Conservation (phyloP, 2,797 vertebrate species). For the Acrossocheilus wenchowensis region DNA sequence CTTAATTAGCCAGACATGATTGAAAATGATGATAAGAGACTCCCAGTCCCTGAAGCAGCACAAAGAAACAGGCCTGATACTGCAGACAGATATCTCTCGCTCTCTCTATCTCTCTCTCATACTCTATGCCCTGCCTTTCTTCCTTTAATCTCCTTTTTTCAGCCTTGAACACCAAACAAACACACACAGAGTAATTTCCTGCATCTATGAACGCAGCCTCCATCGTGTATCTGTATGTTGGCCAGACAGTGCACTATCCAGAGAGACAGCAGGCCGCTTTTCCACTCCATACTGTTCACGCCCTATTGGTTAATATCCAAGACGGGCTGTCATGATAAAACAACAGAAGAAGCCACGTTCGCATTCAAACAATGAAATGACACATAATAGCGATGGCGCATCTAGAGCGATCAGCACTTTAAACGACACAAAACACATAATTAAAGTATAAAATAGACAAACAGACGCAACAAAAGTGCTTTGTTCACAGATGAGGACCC, state of each 20-base stretch:
- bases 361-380: conserved; percentile 15
- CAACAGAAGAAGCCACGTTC: background rate
- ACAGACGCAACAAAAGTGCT: background rate
- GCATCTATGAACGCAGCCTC: background rate
- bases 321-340: conserved; percentile 22
- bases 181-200: conserved; percentile 29
- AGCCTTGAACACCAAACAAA: conserved; percentile 21
- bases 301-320: conserved; percentile 18
- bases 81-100: conserved; percentile 10
- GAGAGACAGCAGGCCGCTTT: background rate
- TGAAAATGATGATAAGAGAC: conserved; percentile 49
- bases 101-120: background rate
- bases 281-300: background rate
- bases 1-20: conserved; percentile 52
- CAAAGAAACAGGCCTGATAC: conserved; percentile 29
- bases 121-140: conserved; percentile 14
- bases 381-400: background rate
- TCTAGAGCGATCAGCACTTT: conserved; percentile 22
- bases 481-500: conserved; percentile 18
- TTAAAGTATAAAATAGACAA: conserved; percentile 8
- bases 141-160: conserved; percentile 23
- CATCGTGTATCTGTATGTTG: background rate
- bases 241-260: background rate
- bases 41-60: conserved; percentile 34
- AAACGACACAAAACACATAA: conserved; percentile 19